Conservation (phyloP, 2,113 vertebrate genomes). For the Halcyon senegalensis region DNA sequence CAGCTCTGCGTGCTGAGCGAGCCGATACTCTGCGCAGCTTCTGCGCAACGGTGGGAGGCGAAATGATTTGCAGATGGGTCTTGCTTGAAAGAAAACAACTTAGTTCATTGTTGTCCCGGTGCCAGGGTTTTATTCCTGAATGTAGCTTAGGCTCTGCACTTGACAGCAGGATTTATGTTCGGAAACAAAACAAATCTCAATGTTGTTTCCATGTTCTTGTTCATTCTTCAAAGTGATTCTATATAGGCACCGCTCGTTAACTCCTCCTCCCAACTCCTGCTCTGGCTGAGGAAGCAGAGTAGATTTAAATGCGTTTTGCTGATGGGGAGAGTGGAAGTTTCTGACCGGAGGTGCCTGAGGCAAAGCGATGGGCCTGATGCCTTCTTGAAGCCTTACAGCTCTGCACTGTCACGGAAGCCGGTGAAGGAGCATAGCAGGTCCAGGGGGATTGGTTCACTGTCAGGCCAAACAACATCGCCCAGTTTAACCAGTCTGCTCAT, state of each 20-base stretch:
- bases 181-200: background rate
- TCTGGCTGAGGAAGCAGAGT: background rate
- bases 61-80: conserved; percentile 64
- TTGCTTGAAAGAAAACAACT: conserved; percentile 55
- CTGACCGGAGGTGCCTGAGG: background rate
- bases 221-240: background rate
- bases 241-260: background rate
- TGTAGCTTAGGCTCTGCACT: background rate
- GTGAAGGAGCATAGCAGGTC: background rate
- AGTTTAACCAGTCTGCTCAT: background rate
- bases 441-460: fast-evolving
- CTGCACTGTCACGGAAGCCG: background rate
- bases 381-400: background rate
- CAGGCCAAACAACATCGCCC: background rate
- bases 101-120: conserved; percentile 2
- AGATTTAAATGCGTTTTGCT: background rate
- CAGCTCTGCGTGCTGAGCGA: background rate
- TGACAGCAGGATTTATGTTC: conserved; percentile 29
- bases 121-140: conserved; percentile 50
- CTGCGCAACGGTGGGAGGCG: background rate
- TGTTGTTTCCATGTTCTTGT: background rate
- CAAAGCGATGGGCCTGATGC: background rate
- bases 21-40: background rate
- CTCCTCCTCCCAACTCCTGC: background rate
- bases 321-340: background rate